These are phyloP conservation scores for Ptyas mucosa DNA, from an alignment of 2,113 vertebrate species.

Conservation along the genomic window DNA sequence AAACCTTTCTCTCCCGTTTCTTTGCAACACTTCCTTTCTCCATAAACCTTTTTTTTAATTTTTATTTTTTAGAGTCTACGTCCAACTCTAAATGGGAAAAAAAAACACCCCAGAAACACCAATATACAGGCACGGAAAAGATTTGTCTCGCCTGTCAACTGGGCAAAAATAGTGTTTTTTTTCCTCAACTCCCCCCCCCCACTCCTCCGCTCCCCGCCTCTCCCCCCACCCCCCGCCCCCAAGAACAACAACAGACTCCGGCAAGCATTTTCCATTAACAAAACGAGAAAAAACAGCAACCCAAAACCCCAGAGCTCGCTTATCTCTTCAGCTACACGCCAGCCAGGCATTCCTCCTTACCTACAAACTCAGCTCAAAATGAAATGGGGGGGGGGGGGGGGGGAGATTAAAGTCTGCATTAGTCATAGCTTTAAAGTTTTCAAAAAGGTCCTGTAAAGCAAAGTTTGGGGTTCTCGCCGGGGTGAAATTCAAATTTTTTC, in stretches of 20 bases:
- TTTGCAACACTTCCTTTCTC: slow-evolving; percentile 8
- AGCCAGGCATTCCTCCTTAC: not conserved
- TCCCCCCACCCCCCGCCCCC: no score
- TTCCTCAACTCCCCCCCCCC: not conserved
- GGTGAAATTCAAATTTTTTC: no score
- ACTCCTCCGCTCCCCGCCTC: no score
- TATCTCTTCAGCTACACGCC: not conserved
- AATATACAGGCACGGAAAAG: not conserved
- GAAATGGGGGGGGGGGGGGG: slow-evolving; percentile 8
- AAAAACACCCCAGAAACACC: slow-evolving; percentile 22
- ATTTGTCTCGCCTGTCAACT: slow-evolving; percentile 12
- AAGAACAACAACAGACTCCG: not conserved
- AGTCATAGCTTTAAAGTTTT: not conserved
- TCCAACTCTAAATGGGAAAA: slow-evolving; percentile 12
- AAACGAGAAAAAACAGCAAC: not conserved
- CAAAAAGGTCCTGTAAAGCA: not conserved
- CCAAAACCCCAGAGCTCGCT: not conserved
- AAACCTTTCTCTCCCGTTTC: not conserved
- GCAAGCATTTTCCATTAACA: slow-evolving; percentile 5
- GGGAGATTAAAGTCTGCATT: not conserved
- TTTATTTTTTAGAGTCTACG: not conserved
- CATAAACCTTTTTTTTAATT: not conserved
- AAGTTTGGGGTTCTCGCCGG: not conserved
- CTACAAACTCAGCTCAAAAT: not conserved
- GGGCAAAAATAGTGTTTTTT: not conserved